Conservation (phyloP, 1,140 invertebrate genomes). For the Psix sp. region DNA sequence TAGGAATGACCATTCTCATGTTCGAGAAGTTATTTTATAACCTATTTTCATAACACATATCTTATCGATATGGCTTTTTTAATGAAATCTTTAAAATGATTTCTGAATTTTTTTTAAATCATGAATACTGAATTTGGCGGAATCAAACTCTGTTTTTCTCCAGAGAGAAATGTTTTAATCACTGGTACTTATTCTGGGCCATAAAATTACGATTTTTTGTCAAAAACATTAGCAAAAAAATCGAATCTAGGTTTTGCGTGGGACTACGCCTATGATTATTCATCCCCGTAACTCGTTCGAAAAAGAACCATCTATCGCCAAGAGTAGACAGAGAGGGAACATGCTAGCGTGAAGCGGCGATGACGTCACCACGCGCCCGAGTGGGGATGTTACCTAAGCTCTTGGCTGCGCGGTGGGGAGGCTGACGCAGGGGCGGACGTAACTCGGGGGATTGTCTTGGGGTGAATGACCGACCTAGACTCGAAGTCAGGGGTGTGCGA, state of each 20-base stretch:
- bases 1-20: too few species aligned
- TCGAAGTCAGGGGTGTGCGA: constrained; percentile 76
- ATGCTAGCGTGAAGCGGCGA: constrained; percentile 8
- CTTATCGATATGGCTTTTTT: too few species aligned
- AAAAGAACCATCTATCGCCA: background rate
- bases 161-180: too few species aligned
- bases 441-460: constrained; percentile 59
- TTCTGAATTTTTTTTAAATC: too few species aligned
- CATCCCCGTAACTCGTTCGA: constrained; percentile 39
- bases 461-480: constrained; percentile 78
- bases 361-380: constrained; percentile 23
- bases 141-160: too few species aligned
- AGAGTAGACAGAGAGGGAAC: constrained; percentile 17
- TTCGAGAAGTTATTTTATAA: too few species aligned
- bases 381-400: constrained; percentile 47
- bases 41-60: too few species aligned
- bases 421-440: constrained; percentile 43
- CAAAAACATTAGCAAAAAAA: background rate
- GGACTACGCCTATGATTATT: constrained; percentile 56
- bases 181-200: too few species aligned
- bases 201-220: too few species aligned
- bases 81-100: too few species aligned
- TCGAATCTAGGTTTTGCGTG: constrained; percentile 14
- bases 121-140: too few species aligned
- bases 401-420: constrained; percentile 43